Evolutionary conservation across 2,113 vertebrate species (phyloP).

Genomic region (Paedocypris sp.): DNA sequence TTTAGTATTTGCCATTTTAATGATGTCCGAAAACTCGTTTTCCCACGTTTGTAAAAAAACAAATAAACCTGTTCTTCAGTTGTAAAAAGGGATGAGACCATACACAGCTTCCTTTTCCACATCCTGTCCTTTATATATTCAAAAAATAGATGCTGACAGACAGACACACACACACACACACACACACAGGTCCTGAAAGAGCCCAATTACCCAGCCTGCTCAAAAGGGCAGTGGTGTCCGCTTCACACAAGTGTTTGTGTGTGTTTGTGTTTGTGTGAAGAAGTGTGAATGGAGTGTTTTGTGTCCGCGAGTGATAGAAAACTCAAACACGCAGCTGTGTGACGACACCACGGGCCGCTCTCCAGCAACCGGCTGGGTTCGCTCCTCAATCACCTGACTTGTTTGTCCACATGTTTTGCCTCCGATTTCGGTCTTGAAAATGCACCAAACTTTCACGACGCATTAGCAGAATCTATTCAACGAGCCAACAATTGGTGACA

Average conservation of each 20-base stretch:
- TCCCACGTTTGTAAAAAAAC: not conserved
- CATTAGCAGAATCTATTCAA: not conserved
- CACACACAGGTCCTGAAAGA: constrained; percentile 23
- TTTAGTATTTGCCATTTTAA: no score
- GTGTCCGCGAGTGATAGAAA: constrained; percentile 2
- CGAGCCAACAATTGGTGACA: not conserved
- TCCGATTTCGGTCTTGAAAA: not conserved
- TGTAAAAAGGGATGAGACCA: constrained; percentile 5
- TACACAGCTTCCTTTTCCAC: constrained; percentile 22
- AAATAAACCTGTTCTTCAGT: constrained; percentile 1
- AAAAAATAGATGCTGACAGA: constrained; percentile 14
- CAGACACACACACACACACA: constrained; percentile 6
- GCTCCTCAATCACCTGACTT: not conserved
- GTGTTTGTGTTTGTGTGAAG: constrained; percentile 6
- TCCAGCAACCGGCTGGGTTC: not conserved
- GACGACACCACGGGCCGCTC: not conserved
- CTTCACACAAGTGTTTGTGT: constrained; percentile 16
- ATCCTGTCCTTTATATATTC: not conserved
- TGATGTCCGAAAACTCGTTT: no score
- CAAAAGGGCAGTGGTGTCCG: constrained; percentile 27
- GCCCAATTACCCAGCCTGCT: constrained; percentile 37
- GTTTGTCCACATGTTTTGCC: not conserved
- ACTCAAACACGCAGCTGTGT: constrained; percentile 14
- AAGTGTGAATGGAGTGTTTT: constrained; percentile 14
- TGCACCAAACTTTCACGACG: not conserved